Evolutionary conservation across 2,797 vertebrate species (phyloP), one percentile per base, ranked within the genome.

Genomic region (Poeciliopsis gracilis): DNA sequence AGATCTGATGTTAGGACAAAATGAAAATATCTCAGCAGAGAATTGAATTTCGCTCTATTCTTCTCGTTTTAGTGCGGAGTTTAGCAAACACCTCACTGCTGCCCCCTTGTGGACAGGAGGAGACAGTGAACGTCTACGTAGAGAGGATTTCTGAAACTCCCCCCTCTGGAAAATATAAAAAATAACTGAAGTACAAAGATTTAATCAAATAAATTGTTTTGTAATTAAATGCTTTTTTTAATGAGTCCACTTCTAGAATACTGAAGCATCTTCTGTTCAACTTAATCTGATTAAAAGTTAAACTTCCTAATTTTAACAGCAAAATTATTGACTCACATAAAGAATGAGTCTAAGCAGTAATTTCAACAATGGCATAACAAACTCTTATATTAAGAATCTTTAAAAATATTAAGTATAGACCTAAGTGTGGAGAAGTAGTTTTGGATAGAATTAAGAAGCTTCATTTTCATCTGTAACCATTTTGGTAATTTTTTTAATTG

Each of bases 1-100:
- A 49, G 0, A 11, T 0, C 41, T 43, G 38, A 23, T 25, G 41
- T 16, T 0, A 2, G 0, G 2, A 1, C 1, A 30, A 1, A 53
- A 43, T 4, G 0, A 3, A 0, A 16, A 1, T 12, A 2, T 11
- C 4, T 9, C 15, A 67, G 67, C 49, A 67, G 69, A 38, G 36
- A 47, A 4, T 91, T 87, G 77, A 90, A 73, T 91, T 90, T 90
- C 82, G 82, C 83, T 84, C 78, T 49, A 20, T 82, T 82, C 0
- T 0, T 80, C 82, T 82, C 81, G 33, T 81, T 75, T 51, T 0
- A 43, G 57, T 2, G 0, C 41, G 1, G 5, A 13, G 2, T 63
- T 82, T 16, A 3, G 0, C 28, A 38, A 67, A 69, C 23, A 13
- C 45, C 13, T 75, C 45, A 1, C 0, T 57, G 76, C 66, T 55